phyloP scores from a whole-genome alignment of 2,113 vertebrate species.

The Cyrtonyx montezumae region DNA sequence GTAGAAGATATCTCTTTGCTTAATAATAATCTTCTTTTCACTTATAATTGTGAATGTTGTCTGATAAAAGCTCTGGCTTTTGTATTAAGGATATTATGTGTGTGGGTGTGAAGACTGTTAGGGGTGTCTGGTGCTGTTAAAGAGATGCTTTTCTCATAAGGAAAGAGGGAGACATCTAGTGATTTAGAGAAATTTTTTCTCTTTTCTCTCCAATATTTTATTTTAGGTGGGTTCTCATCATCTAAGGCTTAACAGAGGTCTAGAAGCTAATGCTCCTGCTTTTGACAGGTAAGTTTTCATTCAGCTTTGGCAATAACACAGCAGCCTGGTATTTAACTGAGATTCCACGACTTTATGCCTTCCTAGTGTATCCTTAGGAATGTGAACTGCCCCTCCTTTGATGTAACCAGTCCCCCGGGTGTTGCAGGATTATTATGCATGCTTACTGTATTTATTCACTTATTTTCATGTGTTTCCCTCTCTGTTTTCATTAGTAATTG shows the following conservation, averaged over 20 bases:
- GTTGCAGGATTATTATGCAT: neutral
- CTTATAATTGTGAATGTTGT: conserved; percentile 2
- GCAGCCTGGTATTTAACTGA: neutral
- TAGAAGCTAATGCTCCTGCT: conserved; percentile 85
- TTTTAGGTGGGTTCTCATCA: conserved; percentile 82
- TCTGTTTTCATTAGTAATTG: neutral
- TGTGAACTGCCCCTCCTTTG: neutral
- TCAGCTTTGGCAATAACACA: neutral
- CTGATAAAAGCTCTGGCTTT: conserved; percentile 38
- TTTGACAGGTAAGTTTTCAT: conserved; percentile 80
- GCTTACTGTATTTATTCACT: neutral
- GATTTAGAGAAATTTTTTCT: conserved; percentile 13
- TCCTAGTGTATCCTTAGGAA: neutral
- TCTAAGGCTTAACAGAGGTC: conserved; percentile 82
- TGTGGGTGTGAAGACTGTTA: neutral
- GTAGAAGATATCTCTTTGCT: conserved; percentile 29
- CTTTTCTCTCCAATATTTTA: conserved; percentile 18
- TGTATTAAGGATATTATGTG: neutral
- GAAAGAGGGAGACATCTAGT: conserved; percentile 66
- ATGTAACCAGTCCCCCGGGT: neutral
- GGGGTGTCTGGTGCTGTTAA: conserved; percentile 18
- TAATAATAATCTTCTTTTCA: conserved; percentile 34
- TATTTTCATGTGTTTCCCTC: neutral
- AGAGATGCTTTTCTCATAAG: conserved; percentile 30
- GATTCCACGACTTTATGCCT: neutral